Base-by-base conservation (phyloP, 2,888 invertebrate species). In the Hyposoter dolosus region DNA sequence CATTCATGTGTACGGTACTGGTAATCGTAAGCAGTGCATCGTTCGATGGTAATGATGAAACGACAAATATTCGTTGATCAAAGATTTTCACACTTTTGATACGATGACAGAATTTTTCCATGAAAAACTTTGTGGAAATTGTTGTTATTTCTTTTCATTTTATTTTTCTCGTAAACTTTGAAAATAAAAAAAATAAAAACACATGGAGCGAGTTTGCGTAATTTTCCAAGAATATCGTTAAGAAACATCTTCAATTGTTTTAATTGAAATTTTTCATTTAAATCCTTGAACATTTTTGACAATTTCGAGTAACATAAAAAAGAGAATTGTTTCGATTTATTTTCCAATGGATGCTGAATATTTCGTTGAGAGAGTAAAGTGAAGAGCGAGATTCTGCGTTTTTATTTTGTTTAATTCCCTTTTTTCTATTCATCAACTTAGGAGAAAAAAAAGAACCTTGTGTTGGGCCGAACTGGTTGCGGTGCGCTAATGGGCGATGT, bases 401-500 rank as follows among this genome's bases (percentile, higher is more conserved):
- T 23, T 12, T 10, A 45, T 15, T 23, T 12, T 23, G 23, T 1
- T 45, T 17, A 23, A 68, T 40, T 40, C 28, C 3, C 0, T 9
- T 40, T 40, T 10, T 40, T 10, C 40, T 40, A 1, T 60, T 43
- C 15, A 28, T 63, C 23, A 17, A 19, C 60, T n/a, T 50, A 60
- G 40, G 19, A 69, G 60, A 12, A 12, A 15, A 28, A 15, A 47
- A 60, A 23, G 2, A 3, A 2, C 28, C 28, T 47, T 91, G 91
- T 47, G 17, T n/a, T 3, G 43, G 32, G 35, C 88, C 92, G 0
- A 86, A 91, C 85, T 92, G 95, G 93, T 94, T 95, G 93, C 88
- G 89, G 87, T 95, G 96, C 90, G 89, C 89, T 7, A 95, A 95
- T 88, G 95, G 95, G 0, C 94, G 94, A 79, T 96, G 96, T 87